These are phyloP conservation scores for Amia ocellicauda DNA, from an alignment of 2,113 vertebrate species.

Conservation along the genomic window DNA sequence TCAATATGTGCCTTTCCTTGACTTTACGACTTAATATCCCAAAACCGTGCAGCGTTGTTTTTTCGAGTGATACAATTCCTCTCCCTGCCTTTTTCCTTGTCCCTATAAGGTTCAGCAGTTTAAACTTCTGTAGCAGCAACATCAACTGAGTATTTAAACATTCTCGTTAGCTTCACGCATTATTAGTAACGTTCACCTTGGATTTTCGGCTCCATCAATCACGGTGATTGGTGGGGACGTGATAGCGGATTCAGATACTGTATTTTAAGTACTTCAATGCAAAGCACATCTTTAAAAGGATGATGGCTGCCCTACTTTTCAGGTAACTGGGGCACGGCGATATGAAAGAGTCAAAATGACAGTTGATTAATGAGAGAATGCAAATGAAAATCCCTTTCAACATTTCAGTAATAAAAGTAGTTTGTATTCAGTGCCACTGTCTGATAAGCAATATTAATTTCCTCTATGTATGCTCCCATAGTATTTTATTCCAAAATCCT, in stretches of 20 bases:
- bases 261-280: neutral
- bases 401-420: constrained; percentile 8
- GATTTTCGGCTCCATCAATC: constrained; percentile 27
- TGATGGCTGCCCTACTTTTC: constrained; percentile 20
- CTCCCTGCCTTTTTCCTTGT: neutral
- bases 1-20: too few relatives aligned
- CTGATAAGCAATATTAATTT: neutral
- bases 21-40: too few relatives aligned
- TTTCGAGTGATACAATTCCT: too few relatives aligned
- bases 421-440: neutral
- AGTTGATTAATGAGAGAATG: constrained; percentile 21
- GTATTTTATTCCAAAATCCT: too few relatives aligned
- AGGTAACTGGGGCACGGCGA: constrained; percentile 19
- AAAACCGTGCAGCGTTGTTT: too few relatives aligned
- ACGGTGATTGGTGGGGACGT: constrained; percentile 13
- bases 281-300: constrained; percentile 4
- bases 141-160: constrained; percentile 1
- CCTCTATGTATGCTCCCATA: too few relatives aligned
- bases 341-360: constrained; percentile 22
- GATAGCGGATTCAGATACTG: constrained; percentile 10
- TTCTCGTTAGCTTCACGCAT: constrained; percentile 9
- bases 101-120: neutral
- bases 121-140: neutral
- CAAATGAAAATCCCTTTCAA: constrained; percentile 19
- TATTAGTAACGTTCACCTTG: constrained; percentile 25